Evolutionary conservation across 1,140 invertebrate species (phyloP), one percentile per base, ranked within the genome.

Genomic region (Pristionchus pacificus): DNA sequence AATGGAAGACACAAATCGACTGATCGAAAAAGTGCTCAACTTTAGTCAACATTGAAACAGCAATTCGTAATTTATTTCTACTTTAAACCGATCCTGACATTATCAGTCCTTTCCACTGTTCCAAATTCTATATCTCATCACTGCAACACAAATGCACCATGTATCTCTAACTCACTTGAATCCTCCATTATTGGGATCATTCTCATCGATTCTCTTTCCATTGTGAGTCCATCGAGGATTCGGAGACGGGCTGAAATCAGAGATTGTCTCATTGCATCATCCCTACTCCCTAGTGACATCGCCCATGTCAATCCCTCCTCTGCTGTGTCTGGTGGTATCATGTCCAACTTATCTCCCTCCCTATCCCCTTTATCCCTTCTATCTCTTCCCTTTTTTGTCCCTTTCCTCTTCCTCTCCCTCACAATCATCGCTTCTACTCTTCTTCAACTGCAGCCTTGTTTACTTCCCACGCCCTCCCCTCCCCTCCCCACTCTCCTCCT

Each of bases 141-240:
- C n/a, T n/a, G n/a, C n/a, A n/a, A n/a, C n/a, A n/a, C n/a, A n/a
- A n/a, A n/a, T n/a, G n/a, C n/a, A n/a, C n/a, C n/a, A n/a, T n/a
- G n/a, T n/a, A n/a, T n/a, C n/a, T n/a, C n/a, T 49, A 6, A 10
- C 38, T 19, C 38, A 49, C 58, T 60, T 72, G 60, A 73, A 73
- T 57, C 65, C 71, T 10, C 28, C 66, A 27, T 77, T 80, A 61
- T 83, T 74, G 25, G 29, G 55, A 62, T 84, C 84, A 65, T 80
- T 72, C 55, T 79, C 70, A 19, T 62, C 75, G 68, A 83, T 84
- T 62, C 77, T 77, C 29, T 63, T 58, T 3, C 81, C 81, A 65
- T 83, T 81, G 64, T 84, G 78, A 49, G 74, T 80, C 80, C 80
- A 84, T 2, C 59, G 76, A 13, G 82, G 82, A 14, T 68, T 68